Evolutionary conservation across 2,113 vertebrate species (phyloP), one percentile per base, ranked within the genome.

Genomic region (Lynx canadensis): DNA sequence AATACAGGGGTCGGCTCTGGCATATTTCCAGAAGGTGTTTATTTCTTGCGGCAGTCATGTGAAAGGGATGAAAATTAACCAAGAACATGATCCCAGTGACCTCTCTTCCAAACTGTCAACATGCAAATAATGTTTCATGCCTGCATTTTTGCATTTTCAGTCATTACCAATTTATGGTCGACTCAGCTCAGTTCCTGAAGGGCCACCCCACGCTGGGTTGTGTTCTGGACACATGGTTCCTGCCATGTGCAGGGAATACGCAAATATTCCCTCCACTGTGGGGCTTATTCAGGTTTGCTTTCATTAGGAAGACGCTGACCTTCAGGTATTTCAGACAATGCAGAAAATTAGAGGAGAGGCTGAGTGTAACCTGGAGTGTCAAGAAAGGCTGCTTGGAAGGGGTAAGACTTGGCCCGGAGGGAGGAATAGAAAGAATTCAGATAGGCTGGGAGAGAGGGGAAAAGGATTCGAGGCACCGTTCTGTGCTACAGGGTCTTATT

Each of bases 1-100:
- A 16, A 33, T 7, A 19, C 14, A n/a, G 60, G 84, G 57, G 57
- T 55, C 31, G 41, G 36, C 52, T 36, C 45, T 21, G 76, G 55
- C 25, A 10, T 19, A 57, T 71, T 87, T 92, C 66, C 78, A 83
- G n/a, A 52, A 2, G 23, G 50, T 31, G 38, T 36, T 81, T 38
- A n/a, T 21, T 48, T 73, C 31, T 91, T 85, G 29, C 1, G 27
- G 33, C 74, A 81, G 38, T 57, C 33, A 41, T 0, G 3, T 36
- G 50, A 88, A 81, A 79, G 90, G 69, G 45, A 74, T 69, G 52
- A 91, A 94, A n/a, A 86, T 69, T 76, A 48, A 93, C 71, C 57
- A 29, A 74, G 66, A 94, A 93, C 89, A 82, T 27, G n/a, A 89
- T 23, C 83, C 52, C 82, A 36, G 78, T 19, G 31, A 55, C 38